These are phyloP conservation scores for Agrochola lychnidis DNA, from an alignment of 2,888 invertebrate species.

Conservation along the genomic window DNA sequence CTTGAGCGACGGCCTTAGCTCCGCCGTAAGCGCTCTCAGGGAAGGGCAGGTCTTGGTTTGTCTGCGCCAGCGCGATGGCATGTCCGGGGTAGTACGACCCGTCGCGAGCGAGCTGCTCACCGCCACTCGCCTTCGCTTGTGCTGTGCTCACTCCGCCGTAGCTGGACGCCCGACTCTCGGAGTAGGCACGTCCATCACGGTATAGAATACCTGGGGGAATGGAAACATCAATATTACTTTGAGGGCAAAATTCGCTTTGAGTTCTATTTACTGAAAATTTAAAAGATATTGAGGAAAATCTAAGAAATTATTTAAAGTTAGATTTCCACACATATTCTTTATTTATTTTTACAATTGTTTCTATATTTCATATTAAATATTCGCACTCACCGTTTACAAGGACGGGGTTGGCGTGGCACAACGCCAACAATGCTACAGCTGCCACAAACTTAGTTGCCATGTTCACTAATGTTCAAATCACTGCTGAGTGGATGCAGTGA, in stretches of 20 bases:
- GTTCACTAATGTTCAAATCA: conserved; percentile 61
- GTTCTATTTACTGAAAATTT: neutral
- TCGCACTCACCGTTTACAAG: conserved; percentile 81
- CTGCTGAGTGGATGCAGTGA: conserved; percentile 86
- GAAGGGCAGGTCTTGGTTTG: conserved; percentile 37
- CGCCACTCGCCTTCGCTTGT: conserved; percentile 73
- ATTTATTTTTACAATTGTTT: no score
- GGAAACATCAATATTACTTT: conserved; percentile 1
- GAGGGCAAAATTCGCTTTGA: neutral
- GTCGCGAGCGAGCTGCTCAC: conserved; percentile 70
- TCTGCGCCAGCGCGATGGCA: conserved; percentile 71
- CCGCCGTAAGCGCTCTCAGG: conserved; percentile 57
- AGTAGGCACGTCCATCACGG: conserved; percentile 83
- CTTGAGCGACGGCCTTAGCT: conserved; percentile 66
- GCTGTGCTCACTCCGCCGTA: conserved; percentile 76
- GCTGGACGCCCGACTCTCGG: conserved; percentile 78
- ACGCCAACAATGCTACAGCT: conserved; percentile 80
- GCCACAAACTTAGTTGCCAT: conserved; percentile 86
- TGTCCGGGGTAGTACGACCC: conserved; percentile 76
- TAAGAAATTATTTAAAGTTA: neutral
- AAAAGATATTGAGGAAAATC: neutral
- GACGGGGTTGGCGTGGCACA: conserved; percentile 82
- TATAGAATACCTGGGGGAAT: conserved; percentile 74
- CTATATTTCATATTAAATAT: neutral
- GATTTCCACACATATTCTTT: no score